Conservation (phyloP, 2,888 invertebrate genomes). For the Nowickia ferox region DNA sequence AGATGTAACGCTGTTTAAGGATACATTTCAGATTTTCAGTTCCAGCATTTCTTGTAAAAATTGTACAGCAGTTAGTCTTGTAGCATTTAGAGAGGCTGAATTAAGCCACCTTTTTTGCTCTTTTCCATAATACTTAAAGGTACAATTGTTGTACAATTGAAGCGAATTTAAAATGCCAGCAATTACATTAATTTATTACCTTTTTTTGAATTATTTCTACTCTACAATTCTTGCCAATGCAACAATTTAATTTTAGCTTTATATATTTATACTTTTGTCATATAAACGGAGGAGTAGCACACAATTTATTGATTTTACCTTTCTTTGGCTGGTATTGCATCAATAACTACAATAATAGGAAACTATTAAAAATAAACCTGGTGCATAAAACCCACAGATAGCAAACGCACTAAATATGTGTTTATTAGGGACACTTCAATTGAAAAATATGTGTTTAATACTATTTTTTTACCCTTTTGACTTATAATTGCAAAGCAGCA, state of each 20-base stretch:
- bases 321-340: conserved; percentile 28
- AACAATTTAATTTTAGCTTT: conserved; percentile 23
- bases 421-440: not conserved
- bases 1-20: too few species aligned
- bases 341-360: conserved; percentile 32
- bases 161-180: not conserved
- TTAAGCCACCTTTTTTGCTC: too few species aligned
- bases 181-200: conserved; percentile 27
- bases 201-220: conserved; percentile 13
- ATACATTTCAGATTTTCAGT: too few species aligned
- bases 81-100: too few species aligned
- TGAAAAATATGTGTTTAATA: too few species aligned
- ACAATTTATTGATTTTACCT: conserved; percentile 48
- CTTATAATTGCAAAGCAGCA: too few species aligned
- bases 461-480: too few species aligned
- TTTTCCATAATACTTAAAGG: not conserved
- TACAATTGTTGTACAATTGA: not conserved
- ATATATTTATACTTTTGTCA: not conserved
- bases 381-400: not conserved
- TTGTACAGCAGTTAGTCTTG: too few species aligned
- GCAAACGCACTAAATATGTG: not conserved
- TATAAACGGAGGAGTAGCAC: not conserved
- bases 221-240: not conserved
- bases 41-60: too few species aligned
- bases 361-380: conserved; percentile 26